Conservation (phyloP, 2,797 vertebrate genomes). For the Syngnathus acus region DNA sequence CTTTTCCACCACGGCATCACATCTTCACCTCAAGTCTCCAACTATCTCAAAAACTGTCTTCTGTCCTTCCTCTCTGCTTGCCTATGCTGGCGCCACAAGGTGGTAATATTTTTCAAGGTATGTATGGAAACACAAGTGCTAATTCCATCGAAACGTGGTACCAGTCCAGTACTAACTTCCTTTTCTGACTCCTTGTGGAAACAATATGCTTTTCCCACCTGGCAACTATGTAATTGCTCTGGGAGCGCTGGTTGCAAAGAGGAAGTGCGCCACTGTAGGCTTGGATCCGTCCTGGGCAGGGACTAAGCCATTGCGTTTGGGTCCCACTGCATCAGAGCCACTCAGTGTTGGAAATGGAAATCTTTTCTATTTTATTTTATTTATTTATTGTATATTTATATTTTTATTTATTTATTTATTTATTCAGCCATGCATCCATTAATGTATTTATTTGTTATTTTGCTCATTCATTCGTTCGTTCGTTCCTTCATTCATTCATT, state of each 20-base stretch:
- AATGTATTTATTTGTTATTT: too few relatives aligned
- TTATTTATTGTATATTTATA: not conserved
- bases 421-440: too few relatives aligned
- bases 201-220: slow-evolving; percentile 16
- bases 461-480: too few relatives aligned
- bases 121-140: slow-evolving; percentile 53
- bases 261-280: slow-evolving; percentile 1
- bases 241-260: slow-evolving; percentile 11
- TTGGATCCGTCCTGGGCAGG: not conserved
- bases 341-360: not conserved
- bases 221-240: slow-evolving; percentile 11
- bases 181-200: slow-evolving; percentile 15
- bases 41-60: slow-evolving; percentile 60
- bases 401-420: not conserved
- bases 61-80: slow-evolving; percentile 68
- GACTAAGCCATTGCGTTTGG: not conserved
- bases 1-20: slow-evolving; percentile 7
- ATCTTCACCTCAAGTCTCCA: slow-evolving; percentile 22
- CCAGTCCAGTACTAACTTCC: slow-evolving; percentile 15
- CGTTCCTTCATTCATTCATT: too few relatives aligned
- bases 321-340: slow-evolving; percentile 3
- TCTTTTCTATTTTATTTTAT: not conserved
- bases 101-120: slow-evolving; percentile 78
- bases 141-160: slow-evolving; percentile 12
- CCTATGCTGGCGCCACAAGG: slow-evolving; percentile 63